These are phyloP conservation scores for Geophilus truncorum DNA, from an alignment of 2,888 invertebrate genomes.

Conservation along the genomic window DNA sequence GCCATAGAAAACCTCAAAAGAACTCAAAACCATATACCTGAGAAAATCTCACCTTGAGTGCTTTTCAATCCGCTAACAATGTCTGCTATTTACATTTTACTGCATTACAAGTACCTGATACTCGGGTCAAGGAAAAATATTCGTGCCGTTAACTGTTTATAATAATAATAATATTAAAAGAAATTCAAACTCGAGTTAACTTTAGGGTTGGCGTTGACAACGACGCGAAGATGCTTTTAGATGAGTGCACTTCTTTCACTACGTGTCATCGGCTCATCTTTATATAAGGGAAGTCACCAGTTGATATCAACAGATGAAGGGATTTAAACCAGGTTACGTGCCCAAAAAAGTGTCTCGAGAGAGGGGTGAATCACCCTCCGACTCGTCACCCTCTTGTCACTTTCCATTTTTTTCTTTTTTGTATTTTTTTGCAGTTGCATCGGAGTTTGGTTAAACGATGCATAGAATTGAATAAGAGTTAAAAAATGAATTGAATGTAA, in stretches of 20 bases:
- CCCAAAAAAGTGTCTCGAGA: background rate
- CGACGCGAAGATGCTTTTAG: background rate
- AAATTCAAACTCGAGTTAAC: background rate
- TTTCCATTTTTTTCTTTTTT: background rate
- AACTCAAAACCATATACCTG: background rate
- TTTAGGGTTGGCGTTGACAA: background rate
- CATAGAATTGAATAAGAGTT: background rate
- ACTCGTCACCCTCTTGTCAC: background rate
- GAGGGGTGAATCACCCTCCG: conserved; percentile 20
- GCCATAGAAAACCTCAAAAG: background rate
- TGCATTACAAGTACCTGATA: background rate
- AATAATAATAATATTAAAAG: too few relatives aligned
- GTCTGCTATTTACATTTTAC: background rate
- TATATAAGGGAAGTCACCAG: background rate
- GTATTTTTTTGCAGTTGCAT: background rate
- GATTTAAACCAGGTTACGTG: background rate
- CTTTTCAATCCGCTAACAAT: background rate
- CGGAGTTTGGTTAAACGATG: background rate
- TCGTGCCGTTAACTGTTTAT: too few relatives aligned
- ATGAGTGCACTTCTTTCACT: background rate
- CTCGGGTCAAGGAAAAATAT: too few relatives aligned
- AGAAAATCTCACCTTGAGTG: conserved; percentile 16
- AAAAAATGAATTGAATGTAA: background rate
- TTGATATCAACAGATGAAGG: conserved; percentile 15
- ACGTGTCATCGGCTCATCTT: background rate